Evolutionary conservation across 2,113 vertebrate species (phyloP).

Genomic region (Saguinus midas): DNA sequence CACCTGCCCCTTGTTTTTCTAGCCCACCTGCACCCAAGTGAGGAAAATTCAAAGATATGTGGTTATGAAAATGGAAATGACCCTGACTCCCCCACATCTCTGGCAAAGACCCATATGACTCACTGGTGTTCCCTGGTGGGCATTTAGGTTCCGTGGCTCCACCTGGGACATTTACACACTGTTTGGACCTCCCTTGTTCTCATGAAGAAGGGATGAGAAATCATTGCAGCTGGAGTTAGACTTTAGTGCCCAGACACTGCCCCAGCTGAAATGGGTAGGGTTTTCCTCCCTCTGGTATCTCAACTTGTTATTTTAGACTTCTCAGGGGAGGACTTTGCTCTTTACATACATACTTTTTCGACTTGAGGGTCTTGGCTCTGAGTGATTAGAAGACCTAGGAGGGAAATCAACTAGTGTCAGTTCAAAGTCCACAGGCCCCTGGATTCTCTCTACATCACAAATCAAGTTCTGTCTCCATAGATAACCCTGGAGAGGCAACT

Average conservation of each 20-base stretch:
- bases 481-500: not conserved
- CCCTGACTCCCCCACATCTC: not conserved
- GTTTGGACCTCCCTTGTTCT: not conserved
- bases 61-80: not conserved
- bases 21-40: not conserved
- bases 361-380: not conserved
- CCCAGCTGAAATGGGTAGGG: not conserved
- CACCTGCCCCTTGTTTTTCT: not conserved
- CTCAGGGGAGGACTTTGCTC: not conserved
- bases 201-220: not conserved
- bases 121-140: not conserved
- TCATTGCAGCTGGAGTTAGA: not conserved
- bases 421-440: not conserved
- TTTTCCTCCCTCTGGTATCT: not conserved
- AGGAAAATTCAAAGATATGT: not conserved
- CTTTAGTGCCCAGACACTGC: not conserved
- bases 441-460: not conserved
- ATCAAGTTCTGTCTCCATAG: not conserved
- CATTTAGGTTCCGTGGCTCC: not conserved
- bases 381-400: not conserved
- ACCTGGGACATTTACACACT: not conserved
- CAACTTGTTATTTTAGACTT: not conserved
- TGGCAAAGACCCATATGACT: not conserved
- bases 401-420: not conserved
- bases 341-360: not conserved